Base-by-base conservation (phyloP, 2,888 invertebrate species). In the Nemapogon koenigi region DNA sequence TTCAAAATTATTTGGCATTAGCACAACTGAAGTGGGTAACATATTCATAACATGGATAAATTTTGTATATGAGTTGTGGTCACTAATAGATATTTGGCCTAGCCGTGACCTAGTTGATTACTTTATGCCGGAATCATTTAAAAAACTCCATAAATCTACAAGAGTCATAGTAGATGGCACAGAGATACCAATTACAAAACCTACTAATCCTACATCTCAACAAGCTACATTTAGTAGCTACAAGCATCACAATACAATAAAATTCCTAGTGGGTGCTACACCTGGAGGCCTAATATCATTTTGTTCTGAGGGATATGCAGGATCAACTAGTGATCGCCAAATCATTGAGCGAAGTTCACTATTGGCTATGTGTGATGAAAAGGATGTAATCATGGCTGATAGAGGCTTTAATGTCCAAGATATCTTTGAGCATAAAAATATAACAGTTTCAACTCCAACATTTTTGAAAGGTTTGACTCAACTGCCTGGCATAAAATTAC, bases 341-440 rank as follows among this genome's bases (percentile, higher is more conserved):
- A 35, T 28, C 1, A 25, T 28, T n/a, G n/a, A n/a, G n/a, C n/a
- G n/a, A n/a, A n/a, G n/a, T n/a, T n/a, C n/a, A n/a, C n/a, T n/a
- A 1, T 6, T 43, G 4, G 8, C 35, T 2, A 33, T 28, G 19
- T 50, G 49, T 44, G 39, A 48, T 27, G 11, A 14, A 28, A 43
- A 41, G 22, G 49, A 49, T 22, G 14, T 31, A 2, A 46, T 49
- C 16, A 41, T 50, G 43, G 49, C 46, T 11, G 48, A 49, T 26
- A 16, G 48, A 15, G 49, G 48, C 1, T 50, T 49, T 19, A 48
- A 46, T 38, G 43, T 51, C 2, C 50, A 49, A 18, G 51, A 50
- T 14, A 16, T 49, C 18, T 49, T 49, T 42, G 44, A 36, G 15
- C 15, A 35, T 15, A 49, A 46, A 29, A 38, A 41, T 37, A 25